Conservation (phyloP, 2,797 vertebrate genomes). For the Leptoclinus maculatus region DNA sequence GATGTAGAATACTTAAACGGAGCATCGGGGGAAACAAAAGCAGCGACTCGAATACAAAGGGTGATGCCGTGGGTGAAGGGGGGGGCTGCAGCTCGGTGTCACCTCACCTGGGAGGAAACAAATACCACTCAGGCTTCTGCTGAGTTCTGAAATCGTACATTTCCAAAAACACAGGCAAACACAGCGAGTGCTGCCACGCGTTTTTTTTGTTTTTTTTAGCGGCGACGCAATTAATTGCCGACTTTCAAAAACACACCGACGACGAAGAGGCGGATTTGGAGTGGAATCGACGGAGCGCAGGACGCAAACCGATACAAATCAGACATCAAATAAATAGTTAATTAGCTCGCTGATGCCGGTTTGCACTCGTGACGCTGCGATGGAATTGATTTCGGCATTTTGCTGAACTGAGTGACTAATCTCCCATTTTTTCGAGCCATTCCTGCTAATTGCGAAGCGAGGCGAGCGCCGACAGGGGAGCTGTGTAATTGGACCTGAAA, state of each 20-base stretch:
- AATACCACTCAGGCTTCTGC: conserved; percentile 1
- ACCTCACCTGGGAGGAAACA: conserved; percentile 9
- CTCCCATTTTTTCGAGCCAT: conserved; percentile 63
- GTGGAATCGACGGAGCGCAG: background rate
- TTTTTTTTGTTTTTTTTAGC: background rate
- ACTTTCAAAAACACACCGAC: background rate
- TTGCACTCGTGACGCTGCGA: conserved; percentile 43
- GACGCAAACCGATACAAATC: conserved; percentile 58
- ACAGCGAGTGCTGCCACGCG: conserved; percentile 14
- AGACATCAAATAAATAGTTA: conserved; percentile 71
- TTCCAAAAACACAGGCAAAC: conserved; percentile 3
- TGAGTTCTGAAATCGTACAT: conserved; percentile 7
- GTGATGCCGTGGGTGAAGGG: conserved; percentile 23
- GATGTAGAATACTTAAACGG: conserved; percentile 50
- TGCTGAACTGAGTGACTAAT: conserved; percentile 77
- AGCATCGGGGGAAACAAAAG: conserved; percentile 40
- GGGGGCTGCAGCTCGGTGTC: conserved; percentile 12
- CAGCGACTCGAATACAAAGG: conserved; percentile 35
- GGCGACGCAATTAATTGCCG: background rate
- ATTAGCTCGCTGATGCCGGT: conserved; percentile 62
- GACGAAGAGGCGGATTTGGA: conserved; percentile 21
- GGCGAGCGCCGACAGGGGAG: conserved; percentile 68
- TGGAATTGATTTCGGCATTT: conserved; percentile 74
- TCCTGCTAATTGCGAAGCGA: conserved; percentile 74
- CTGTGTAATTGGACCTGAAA: conserved; percentile 65